phyloP scores from a whole-genome alignment of 2,888 invertebrate species.

The Lasius platythorax region DNA sequence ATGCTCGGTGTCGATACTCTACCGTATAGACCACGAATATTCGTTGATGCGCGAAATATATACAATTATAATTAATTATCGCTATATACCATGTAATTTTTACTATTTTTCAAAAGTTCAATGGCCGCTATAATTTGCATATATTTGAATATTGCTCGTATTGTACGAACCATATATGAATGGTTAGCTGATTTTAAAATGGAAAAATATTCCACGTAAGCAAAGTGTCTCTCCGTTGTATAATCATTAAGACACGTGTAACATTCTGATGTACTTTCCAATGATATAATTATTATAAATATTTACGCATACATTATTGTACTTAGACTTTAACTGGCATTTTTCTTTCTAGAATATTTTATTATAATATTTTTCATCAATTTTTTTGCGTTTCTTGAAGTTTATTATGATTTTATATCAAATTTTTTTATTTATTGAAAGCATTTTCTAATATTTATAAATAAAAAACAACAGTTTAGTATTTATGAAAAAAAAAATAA shows the following conservation, averaged over 20 bases:
- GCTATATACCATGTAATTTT: not conserved
- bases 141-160: constrained; percentile 11
- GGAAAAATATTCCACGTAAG: not conserved
- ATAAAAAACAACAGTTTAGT: not conserved
- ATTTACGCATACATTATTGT: not conserved
- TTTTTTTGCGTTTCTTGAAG: not conserved
- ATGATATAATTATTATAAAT: not conserved
- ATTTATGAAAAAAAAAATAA: not conserved
- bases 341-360: not conserved
- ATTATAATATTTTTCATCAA: not conserved
- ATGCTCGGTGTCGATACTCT: not conserved
- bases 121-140: not conserved
- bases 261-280: not conserved
- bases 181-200: not conserved
- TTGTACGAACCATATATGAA: not conserved
- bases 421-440: not conserved
- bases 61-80: constrained; percentile 9
- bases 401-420: not conserved
- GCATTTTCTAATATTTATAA: not conserved
- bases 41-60: not conserved
- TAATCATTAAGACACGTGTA: not conserved
- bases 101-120: not conserved
- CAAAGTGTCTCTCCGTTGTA: not conserved
- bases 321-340: not conserved
- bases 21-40: not conserved